Percentiles rank a stretch among this genome's conserved stretches.
Conservation (phyloP, 2,888 invertebrate species). For the Ectemnius lituratus region DNA sequence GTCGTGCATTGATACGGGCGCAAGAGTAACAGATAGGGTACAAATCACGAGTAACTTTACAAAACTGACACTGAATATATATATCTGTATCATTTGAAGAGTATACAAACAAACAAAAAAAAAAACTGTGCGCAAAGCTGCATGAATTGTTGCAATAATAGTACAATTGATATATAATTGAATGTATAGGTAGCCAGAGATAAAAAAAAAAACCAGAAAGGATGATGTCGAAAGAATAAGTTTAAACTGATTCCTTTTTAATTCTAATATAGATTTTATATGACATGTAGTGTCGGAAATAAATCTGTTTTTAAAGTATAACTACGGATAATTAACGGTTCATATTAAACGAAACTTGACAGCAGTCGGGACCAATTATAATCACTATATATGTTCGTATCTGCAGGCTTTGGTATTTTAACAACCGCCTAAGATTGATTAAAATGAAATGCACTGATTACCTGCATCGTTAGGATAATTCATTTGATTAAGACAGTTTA, state of each 20-base stretch:
- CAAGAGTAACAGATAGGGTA: slow-evolving; percentile 53
- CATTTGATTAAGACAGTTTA: neutral
- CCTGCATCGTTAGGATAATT: neutral
- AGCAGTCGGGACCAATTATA: slow-evolving; percentile 11
- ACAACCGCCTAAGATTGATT: too few relatives aligned
- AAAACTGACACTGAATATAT: slow-evolving; percentile 44
- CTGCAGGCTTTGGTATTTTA: neutral
- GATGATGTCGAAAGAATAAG: slow-evolving; percentile 45
- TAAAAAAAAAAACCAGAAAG: slow-evolving; percentile 23
- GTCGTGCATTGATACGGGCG: slow-evolving; percentile 48
- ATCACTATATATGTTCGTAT: slow-evolving; percentile 7
- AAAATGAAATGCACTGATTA: too few relatives aligned
- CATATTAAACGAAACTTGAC: slow-evolving; percentile 2
- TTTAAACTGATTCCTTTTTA: slow-evolving; percentile 61
- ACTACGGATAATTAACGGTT: slow-evolving; percentile 11
- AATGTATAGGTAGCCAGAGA: slow-evolving; percentile 44
- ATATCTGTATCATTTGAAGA: slow-evolving; percentile 45
- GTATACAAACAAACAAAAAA: slow-evolving; percentile 44
- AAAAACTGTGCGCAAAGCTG: slow-evolving; percentile 55
- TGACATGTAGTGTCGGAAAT: slow-evolving; percentile 68
- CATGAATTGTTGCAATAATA: slow-evolving; percentile 64
- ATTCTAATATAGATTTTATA: slow-evolving; percentile 72
- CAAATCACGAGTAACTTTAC: slow-evolving; percentile 58
- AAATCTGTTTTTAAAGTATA: slow-evolving; percentile 71
- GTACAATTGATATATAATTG: slow-evolving; percentile 59